A percentile compares a stretch with the other conserved stretches of the same genome.
These are phyloP conservation scores for Drepana falcataria DNA, from an alignment of 2,888 invertebrate genomes.

Conservation along the genomic window DNA sequence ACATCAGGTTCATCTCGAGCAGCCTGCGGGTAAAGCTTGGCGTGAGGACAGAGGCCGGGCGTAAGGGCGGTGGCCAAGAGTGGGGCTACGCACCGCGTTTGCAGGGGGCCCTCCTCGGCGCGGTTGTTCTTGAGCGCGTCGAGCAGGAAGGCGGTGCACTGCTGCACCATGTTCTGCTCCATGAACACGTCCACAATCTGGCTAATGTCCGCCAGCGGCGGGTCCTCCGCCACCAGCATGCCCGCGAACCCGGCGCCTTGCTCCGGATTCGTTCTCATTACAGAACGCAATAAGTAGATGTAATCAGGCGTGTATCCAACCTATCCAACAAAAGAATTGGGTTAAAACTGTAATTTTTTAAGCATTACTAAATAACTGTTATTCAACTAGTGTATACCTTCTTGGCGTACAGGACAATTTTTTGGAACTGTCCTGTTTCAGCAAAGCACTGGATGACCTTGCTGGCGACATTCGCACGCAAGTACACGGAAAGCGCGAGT, in stretches of 20 bases:
- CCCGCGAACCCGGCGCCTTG: constrained; percentile 96
- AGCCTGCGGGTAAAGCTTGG: constrained; percentile 58
- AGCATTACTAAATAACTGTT: too few relatives aligned
- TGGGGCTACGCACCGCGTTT: constrained; percentile 82
- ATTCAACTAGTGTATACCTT: constrained; percentile 80
- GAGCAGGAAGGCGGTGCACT: constrained; percentile 97
- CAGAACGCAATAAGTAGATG: constrained; percentile 94
- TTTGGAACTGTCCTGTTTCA: constrained; percentile 99
- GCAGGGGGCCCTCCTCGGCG: constrained; percentile 96
- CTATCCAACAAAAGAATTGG: constrained; percentile 24
- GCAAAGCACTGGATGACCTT: constrained; percentile 99
- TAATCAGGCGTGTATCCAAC: constrained; percentile 97
- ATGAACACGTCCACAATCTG: constrained; percentile 99
- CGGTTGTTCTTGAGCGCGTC: constrained; percentile 99
- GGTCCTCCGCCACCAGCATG: constrained; percentile 98
- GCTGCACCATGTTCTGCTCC: constrained; percentile 99
- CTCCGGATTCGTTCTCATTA: constrained; percentile 98
- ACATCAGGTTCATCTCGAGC: constrained; percentile 99
- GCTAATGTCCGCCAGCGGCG: constrained; percentile 98
- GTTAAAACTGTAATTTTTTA: too few relatives aligned
- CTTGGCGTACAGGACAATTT: constrained; percentile 99
- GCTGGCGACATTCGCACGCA: constrained; percentile 98
- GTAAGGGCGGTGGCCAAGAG: neutral
- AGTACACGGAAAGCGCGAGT: constrained; percentile 96
- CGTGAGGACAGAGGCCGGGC: neutral